Conservation (phyloP, 2,797 vertebrate genomes). For the Chloroceryle amazona region DNA sequence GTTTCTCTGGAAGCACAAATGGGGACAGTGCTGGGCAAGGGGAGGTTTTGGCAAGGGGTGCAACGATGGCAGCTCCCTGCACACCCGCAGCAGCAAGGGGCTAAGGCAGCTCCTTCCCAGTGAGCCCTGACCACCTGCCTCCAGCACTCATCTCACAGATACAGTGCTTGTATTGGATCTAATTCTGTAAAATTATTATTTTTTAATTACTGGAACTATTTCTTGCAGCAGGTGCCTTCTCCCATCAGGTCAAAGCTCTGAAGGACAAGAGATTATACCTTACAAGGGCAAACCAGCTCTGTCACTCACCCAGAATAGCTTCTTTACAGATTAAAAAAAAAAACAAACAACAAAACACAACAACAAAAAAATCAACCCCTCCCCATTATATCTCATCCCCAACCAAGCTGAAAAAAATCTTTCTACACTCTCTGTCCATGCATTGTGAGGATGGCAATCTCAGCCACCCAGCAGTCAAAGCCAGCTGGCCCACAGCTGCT, state of each 20-base stretch:
- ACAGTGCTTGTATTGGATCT: accelerated
- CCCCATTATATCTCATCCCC: not conserved
- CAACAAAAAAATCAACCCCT: too few relatives aligned
- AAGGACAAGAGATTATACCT: not conserved
- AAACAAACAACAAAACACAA: too few relatives aligned
- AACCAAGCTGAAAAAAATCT: not conserved
- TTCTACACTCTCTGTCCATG: not conserved
- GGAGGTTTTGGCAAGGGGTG: accelerated
- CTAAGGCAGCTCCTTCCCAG: not conserved
- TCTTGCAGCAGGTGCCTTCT: not conserved
- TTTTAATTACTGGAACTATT: not conserved
- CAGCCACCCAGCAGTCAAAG: not conserved
- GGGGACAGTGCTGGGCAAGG: not conserved
- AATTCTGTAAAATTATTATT: not conserved
- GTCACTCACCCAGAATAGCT: not conserved
- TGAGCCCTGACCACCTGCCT: accelerated
- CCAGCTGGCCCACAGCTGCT: not conserved
- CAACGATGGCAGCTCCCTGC: accelerated
- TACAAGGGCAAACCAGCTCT: not conserved
- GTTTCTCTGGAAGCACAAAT: accelerated
- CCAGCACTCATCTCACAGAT: accelerated
- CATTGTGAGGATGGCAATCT: accelerated
- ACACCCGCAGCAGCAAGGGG: accelerated
- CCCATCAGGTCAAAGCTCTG: not conserved
- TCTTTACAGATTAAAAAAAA: not conserved